These are phyloP conservation scores for Hypolimnas misippus DNA, from an alignment of 2,888 invertebrate species.

Conservation along the genomic window DNA sequence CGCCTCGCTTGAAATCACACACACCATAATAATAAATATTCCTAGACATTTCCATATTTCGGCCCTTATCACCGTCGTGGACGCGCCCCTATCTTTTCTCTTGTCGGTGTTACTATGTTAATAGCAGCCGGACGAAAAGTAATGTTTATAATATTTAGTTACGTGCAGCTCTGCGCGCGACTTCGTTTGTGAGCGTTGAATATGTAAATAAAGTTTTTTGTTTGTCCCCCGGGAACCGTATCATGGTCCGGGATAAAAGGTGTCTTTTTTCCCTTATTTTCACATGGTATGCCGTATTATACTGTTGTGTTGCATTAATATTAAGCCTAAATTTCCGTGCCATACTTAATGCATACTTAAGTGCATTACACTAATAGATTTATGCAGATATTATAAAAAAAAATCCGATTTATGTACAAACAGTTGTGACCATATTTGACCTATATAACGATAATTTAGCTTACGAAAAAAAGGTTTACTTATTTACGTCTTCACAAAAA, in stretches of 20 bases:
- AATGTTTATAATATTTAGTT: conserved; percentile 8
- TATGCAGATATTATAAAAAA: too few relatives aligned
- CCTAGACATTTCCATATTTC: conserved; percentile 34
- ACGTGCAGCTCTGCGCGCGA: neutral
- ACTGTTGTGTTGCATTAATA: neutral
- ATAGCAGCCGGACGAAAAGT: conserved; percentile 8
- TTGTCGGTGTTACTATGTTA: conserved; percentile 9
- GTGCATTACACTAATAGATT: too few relatives aligned
- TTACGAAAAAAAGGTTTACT: conserved; percentile 1
- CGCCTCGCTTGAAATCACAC: conserved; percentile 19
- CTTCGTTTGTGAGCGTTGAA: neutral
- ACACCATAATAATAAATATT: conserved; percentile 35
- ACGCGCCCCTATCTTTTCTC: conserved; percentile 20
- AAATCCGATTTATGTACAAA: too few relatives aligned
- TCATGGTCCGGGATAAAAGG: conserved; percentile 1
- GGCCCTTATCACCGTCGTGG: conserved; percentile 25
- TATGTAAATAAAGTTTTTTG: conserved; percentile 1
- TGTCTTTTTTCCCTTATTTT: neutral
- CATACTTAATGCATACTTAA: too few relatives aligned
- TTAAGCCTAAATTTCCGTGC: too few relatives aligned
- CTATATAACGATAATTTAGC: too few relatives aligned
- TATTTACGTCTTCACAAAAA: neutral
- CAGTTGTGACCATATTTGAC: too few relatives aligned
- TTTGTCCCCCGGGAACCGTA: neutral
- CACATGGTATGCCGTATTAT: neutral